These are phyloP conservation scores for human DNA, from an alignment of 2,113 vertebrate genomes.

Conservation along the genomic window GRCh38 chr2:83894001-83894500, in stretches of 20 bases:
- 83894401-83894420: background rate
- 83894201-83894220: background rate
- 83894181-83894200: background rate
- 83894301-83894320: no score
- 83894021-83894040: background rate
- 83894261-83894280: no score
- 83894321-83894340: no score
- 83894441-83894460: background rate
- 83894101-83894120: constrained; percentile 40
- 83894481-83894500: background rate
- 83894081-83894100: background rate
- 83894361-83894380: background rate
- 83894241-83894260: background rate
- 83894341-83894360: no score
- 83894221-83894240: background rate
- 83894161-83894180: background rate
- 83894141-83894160: background rate
- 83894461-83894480: no score
- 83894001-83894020: background rate
- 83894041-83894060: background rate
- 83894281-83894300: no score
- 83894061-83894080: constrained; percentile 2
- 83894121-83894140: background rate
- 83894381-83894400: background rate
- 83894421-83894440: background rate